Evolutionary conservation across 2,888 invertebrate genomes (phyloP), one percentile per base, ranked within the genome.

Genomic region (Ophion ellenae): DNA sequence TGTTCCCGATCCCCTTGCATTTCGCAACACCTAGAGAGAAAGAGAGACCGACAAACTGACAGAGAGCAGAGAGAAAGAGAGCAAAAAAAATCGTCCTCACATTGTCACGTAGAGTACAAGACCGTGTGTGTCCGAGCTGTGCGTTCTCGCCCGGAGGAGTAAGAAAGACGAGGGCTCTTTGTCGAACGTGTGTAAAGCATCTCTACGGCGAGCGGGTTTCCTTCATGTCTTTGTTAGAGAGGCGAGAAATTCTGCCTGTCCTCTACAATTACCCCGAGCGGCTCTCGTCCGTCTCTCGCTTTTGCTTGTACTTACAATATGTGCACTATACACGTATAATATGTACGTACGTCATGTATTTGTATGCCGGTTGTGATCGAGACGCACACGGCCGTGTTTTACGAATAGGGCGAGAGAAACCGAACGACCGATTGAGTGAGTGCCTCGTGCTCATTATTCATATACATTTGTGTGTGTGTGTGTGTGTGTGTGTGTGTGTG

Each of bases 231-330:
- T 93, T 93, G 93, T 93, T 93, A 90, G 91, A 91, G 91, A 93
- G 93, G 93, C 93, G 93, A 93, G 93, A 93, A 93, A 93, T 92
- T 92, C 92, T 92, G 78, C 90, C 93, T 91, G 93, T 92, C 92
- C 92, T 92, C 89, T 91, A 92, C 92, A 91, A 93, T 92, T 92
- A 92, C 89, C 88, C 88, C 59, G 79, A 80, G 81, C 83, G 85
- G 80, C 84, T 53, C 70, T 85, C 79, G 76, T 14, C 71, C n/a
- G 80, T 85, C 73, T 73, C 78, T 76, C 74, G 66, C 76, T 84
- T 82, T 77, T 78, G 83, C 83, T 69, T 66, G 63, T 81, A 85
- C 71, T 67, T 67, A 67, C 53, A 32, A 76, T 76, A 76, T 53
- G 32, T 32, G n/a, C n/a, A n/a, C 47, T 57, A 32, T n/a, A 53